phyloP scores from a whole-genome alignment of 2,888 invertebrate species.

The Lasioglossum pauxillum region DNA sequence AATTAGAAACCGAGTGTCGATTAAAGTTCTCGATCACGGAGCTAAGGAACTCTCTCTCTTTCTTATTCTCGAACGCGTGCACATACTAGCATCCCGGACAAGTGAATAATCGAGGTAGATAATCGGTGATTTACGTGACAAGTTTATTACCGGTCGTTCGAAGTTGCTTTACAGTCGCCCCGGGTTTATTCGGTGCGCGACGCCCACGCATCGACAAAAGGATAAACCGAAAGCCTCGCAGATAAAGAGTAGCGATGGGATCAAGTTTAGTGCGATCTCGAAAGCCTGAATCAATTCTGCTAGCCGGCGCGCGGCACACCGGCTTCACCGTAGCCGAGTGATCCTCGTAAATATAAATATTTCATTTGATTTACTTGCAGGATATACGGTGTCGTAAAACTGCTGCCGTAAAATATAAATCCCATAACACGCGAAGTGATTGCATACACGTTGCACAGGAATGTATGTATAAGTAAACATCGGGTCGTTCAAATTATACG shows the following conservation, averaged over 20 bases:
- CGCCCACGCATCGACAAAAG: conserved; percentile 10
- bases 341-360: conserved; percentile 26
- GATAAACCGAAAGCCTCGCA: conserved; percentile 12
- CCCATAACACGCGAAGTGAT: conserved; percentile 21
- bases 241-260: conserved; percentile 17
- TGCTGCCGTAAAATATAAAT: conserved; percentile 24
- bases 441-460: background rate
- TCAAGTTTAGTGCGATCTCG: conserved; percentile 1
- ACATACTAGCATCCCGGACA: conserved; percentile 9
- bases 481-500: conserved; percentile 4
- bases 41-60: background rate
- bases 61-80: background rate
- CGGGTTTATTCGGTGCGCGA: conserved; percentile 29
- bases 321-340: background rate
- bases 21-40: conserved; percentile 13
- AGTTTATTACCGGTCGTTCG: conserved; percentile 36
- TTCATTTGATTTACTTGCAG: conserved; percentile 6
- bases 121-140: conserved; percentile 52
- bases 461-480: background rate
- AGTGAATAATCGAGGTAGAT: conserved; percentile 39
- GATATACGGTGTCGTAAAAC: conserved; percentile 7
- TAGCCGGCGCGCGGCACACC: background rate
- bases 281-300: conserved; percentile 21
- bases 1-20: conserved; percentile 32
- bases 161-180: conserved; percentile 25